Percentiles rank a stretch among this genome's conserved stretches.
These are phyloP conservation scores for Phaetusa simplex DNA, from an alignment of 2,113 vertebrate species.

Conservation along the genomic window DNA sequence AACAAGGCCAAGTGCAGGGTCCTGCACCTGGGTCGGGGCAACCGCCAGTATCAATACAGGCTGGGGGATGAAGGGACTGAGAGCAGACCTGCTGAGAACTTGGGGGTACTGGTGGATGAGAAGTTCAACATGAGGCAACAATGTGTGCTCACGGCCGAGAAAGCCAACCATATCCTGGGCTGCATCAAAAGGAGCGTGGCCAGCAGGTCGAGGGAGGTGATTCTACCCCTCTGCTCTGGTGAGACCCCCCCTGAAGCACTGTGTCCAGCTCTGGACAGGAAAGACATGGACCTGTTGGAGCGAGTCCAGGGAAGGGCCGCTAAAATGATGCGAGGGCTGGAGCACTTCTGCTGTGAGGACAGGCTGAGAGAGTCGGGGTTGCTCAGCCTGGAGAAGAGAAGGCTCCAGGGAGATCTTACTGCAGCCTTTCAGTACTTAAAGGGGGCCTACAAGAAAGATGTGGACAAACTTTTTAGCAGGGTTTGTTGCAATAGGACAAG, in stretches of 20 bases:
- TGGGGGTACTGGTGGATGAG: neutral
- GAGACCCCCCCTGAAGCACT: neutral
- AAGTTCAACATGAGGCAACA: neutral
- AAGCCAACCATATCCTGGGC: neutral
- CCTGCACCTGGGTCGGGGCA: neutral
- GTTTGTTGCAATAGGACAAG: too few relatives aligned
- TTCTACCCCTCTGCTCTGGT: neutral
- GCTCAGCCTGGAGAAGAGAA: too few relatives aligned
- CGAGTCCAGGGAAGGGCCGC: neutral
- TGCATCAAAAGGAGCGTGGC: neutral
- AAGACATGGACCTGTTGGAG: neutral
- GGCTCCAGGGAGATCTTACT: too few relatives aligned
- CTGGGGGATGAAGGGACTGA: neutral
- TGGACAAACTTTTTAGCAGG: too few relatives aligned
- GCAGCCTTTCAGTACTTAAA: too few relatives aligned
- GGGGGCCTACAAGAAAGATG: too few relatives aligned
- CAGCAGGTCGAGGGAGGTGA: neutral
- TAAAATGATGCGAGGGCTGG: neutral
- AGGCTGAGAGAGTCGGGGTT: too few relatives aligned
- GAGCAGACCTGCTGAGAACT: neutral
- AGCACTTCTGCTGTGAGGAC: too few relatives aligned
- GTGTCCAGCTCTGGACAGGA: neutral
- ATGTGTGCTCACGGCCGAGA: neutral
- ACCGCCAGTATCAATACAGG: neutral
- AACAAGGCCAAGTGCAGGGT: neutral